Percentiles rank a stretch among this genome's conserved stretches.
Conservation (phyloP, 2,113 vertebrate species). For the Corythornis vintsioides region DNA sequence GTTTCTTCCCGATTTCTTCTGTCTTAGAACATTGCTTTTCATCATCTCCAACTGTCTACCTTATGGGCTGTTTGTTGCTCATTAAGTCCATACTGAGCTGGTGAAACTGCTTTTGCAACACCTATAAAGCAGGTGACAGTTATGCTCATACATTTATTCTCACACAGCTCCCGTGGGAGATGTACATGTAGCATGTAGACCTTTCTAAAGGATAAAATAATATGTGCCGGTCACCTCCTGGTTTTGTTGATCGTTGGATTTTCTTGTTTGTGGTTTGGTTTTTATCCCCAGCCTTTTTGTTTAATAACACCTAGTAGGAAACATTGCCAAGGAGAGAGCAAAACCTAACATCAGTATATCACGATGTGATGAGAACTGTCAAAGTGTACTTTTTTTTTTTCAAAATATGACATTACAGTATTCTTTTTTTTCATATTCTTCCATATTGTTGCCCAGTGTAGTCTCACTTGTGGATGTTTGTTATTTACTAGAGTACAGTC, state of each 20-base stretch:
- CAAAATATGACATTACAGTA: background rate
- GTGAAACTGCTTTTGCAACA: background rate
- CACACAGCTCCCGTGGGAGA: background rate
- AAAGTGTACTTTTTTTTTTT: background rate
- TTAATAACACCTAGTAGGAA: background rate
- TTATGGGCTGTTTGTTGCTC: background rate
- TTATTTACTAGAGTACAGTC: background rate
- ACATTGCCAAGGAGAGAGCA: background rate
- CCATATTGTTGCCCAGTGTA: background rate
- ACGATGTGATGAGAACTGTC: background rate
- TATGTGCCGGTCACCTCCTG: background rate
- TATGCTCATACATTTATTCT: background rate
- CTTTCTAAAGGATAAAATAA: background rate
- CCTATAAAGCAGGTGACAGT: background rate
- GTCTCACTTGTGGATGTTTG: background rate
- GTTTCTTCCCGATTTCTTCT: background rate
- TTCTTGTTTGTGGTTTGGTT: background rate
- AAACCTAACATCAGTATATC: fast-evolving
- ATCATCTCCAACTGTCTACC: background rate
- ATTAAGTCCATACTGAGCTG: background rate
- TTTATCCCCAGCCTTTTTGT: background rate
- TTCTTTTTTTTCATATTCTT: background rate
- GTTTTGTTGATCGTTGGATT: background rate
- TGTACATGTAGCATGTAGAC: background rate
- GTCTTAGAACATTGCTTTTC: background rate